phyloP scores from a whole-genome alignment of 2,113 vertebrate species.

The Oriolus oriolus region DNA sequence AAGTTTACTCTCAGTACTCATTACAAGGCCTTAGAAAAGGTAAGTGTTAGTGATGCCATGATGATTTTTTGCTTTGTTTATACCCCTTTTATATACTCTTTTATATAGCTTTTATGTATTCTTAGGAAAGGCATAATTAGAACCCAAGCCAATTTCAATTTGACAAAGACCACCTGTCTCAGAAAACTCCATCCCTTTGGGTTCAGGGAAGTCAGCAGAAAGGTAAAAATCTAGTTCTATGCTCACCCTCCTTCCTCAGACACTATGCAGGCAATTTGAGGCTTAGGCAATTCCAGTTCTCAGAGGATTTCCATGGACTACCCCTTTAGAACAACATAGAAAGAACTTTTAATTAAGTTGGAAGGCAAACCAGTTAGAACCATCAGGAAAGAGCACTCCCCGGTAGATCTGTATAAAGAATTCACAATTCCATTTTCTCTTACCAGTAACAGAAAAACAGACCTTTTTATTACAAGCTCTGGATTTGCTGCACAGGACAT shows the following conservation, averaged over 20 bases:
- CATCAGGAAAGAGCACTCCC: not conserved
- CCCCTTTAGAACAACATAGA: not conserved
- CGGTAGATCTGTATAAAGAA: not conserved
- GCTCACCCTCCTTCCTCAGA: not conserved
- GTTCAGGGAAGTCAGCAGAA: not conserved
- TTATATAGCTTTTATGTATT: too few species aligned
- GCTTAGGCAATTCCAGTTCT: not conserved
- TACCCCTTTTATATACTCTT: too few species aligned
- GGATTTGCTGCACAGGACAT: not conserved
- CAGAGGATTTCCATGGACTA: not conserved
- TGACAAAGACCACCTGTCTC: not conserved
- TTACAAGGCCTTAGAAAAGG: not conserved
- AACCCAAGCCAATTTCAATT: not conserved
- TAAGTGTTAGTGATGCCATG: too few species aligned
- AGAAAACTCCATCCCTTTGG: not conserved
- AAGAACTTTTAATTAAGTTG: not conserved
- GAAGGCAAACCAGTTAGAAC: not conserved
- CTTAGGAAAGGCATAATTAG: too few species aligned
- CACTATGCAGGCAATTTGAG: not conserved
- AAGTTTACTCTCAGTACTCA: not conserved
- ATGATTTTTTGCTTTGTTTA: too few species aligned
- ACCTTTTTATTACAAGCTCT: not conserved
- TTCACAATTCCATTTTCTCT: not conserved
- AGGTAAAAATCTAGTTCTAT: not conserved
- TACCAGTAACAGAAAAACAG: not conserved